Evolutionary conservation across 2,113 vertebrate genomes (phyloP).

Genomic region (Apaloderma vittatum): DNA sequence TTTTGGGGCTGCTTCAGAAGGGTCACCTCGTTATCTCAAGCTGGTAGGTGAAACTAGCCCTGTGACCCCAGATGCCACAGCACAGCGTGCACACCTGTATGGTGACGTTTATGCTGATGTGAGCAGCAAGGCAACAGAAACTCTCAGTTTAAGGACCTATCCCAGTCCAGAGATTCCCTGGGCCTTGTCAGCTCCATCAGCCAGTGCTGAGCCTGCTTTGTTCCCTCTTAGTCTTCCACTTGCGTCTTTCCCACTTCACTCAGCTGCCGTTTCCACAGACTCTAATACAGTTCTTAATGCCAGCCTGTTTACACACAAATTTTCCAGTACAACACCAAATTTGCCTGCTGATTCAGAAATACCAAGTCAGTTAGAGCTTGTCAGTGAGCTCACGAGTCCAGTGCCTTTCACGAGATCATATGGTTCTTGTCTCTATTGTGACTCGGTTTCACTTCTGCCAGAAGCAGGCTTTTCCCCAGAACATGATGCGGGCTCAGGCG

Average conservation of each 20-base stretch:
- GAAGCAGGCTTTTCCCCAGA: conserved; percentile 79
- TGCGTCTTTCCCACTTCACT: neutral
- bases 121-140: neutral
- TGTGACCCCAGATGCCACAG: neutral
- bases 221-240: conserved; percentile 33
- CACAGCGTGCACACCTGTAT: neutral
- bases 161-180: neutral
- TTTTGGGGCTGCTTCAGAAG: neutral
- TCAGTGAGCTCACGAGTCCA: conserved; percentile 71
- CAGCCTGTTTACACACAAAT: conserved; percentile 46
- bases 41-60: neutral
- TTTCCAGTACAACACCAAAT: neutral
- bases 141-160: neutral
- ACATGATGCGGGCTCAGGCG: conserved; percentile 87
- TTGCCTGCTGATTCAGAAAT: conserved; percentile 34
- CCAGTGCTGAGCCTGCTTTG: neutral
- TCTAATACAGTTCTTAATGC: conserved; percentile 3
- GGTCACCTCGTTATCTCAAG: neutral
- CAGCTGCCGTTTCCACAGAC: neutral
- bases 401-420: conserved; percentile 75
- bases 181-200: neutral
- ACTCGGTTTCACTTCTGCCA: conserved; percentile 74
- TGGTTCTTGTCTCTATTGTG: conserved; percentile 72
- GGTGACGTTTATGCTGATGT: neutral
- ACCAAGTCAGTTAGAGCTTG: conserved; percentile 10